Percentiles rank a stretch among this genome's conserved stretches.
These are phyloP conservation scores for Pammene aurita DNA, from an alignment of 2,888 invertebrate genomes.

Conservation along the genomic window DNA sequence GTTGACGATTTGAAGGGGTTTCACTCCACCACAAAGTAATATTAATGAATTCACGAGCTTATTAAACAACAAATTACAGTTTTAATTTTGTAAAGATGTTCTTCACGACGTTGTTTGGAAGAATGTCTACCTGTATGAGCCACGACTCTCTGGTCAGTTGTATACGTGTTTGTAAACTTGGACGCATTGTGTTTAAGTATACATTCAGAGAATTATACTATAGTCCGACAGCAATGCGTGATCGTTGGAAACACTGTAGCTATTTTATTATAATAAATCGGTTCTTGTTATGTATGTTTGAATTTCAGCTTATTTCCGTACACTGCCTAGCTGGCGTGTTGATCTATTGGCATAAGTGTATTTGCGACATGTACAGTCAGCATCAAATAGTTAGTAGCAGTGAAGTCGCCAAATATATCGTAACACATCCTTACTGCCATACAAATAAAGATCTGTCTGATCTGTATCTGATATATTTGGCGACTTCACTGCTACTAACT, in stretches of 20 bases:
- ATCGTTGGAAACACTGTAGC: background rate
- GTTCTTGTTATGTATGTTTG: background rate
- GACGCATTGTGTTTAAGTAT: background rate
- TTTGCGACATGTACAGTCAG: conserved; percentile 1
- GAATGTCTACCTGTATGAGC: background rate
- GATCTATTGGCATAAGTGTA: background rate
- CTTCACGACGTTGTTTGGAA: background rate
- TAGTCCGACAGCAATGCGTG: background rate
- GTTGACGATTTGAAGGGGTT: conserved; percentile 9
- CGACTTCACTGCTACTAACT: no score
- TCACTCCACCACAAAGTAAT: background rate
- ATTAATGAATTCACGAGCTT: background rate
- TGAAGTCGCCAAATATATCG: no score
- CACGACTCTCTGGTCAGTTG: background rate
- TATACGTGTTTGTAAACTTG: background rate
- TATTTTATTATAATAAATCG: background rate
- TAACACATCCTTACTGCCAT: no score
- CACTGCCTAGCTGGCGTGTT: conserved; percentile 19
- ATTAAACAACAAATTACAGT: background rate
- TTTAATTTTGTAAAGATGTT: background rate
- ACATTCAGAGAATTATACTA: background rate
- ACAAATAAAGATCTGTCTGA: no score
- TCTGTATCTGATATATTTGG: no score
- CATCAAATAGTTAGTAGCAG: no score
- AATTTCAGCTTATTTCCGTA: background rate